phyloP scores from a whole-genome alignment of 1,140 invertebrate genomes.

The Agraylea sexmaculata region DNA sequence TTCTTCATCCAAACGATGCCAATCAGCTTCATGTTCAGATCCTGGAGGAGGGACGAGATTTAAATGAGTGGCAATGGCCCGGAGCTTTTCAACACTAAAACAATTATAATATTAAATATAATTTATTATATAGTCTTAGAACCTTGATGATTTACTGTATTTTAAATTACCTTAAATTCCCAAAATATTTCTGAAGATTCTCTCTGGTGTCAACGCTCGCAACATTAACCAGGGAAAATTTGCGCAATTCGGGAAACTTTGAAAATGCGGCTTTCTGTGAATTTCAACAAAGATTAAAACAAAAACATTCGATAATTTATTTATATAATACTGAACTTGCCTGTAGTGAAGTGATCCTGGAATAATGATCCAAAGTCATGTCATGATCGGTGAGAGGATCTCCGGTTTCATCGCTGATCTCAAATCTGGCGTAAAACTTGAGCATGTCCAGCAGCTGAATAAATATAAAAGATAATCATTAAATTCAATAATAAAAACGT shows the following conservation, averaged over 20 bases:
- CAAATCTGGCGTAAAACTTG: constrained; percentile 94
- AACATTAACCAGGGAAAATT: constrained; percentile 88
- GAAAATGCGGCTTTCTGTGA: constrained; percentile 83
- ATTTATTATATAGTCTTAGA: no score
- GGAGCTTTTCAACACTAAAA: constrained; percentile 65
- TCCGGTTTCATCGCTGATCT: constrained; percentile 94
- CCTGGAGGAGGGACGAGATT: constrained; percentile 73
- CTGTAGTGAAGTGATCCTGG: constrained; percentile 80
- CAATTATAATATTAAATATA: constrained; percentile 12
- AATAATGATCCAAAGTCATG: constrained; percentile 87
- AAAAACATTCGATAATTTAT: constrained; percentile 5
- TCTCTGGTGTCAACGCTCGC: constrained; percentile 85
- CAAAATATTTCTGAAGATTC: constrained; percentile 77
- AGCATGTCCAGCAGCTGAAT: constrained; percentile 87
- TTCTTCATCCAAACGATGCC: constrained; percentile 63
- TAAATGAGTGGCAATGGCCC: constrained; percentile 73
- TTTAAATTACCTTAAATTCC: constrained; percentile 49
- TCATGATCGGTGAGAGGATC: constrained; percentile 88
- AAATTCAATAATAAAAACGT: no score
- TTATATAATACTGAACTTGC: no score
- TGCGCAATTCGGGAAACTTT: constrained; percentile 75
- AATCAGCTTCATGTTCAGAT: constrained; percentile 50
- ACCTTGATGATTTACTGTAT: constrained; percentile 4
- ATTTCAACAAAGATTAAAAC: constrained; percentile 22
- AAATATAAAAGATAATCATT: constrained; percentile 20